Evolutionary conservation across 1,140 invertebrate species (phyloP).

Genomic region (Drosophila littoralis): DNA sequence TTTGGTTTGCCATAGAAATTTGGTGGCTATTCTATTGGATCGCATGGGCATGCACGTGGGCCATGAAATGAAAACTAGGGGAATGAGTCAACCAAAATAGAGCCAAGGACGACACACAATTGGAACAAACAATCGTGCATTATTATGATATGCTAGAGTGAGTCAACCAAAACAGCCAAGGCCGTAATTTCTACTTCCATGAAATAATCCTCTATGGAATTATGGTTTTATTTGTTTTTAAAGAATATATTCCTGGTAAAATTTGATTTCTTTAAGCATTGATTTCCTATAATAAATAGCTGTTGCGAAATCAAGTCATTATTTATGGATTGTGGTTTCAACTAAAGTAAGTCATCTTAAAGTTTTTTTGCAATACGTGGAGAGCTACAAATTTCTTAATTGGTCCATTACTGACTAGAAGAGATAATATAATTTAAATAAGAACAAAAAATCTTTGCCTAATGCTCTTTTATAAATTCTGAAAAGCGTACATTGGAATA

Average conservation of each 20-base stretch:
- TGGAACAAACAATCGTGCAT: conserved; percentile 74
- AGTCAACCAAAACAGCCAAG: conserved; percentile 50
- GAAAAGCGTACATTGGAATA: too few species aligned
- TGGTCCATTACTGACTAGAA: neutral
- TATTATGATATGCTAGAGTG: conserved; percentile 65
- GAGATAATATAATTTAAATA: too few species aligned
- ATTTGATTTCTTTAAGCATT: conserved; percentile 1
- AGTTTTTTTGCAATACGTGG: neutral
- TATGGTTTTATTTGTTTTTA: conserved; percentile 17
- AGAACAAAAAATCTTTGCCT: too few species aligned
- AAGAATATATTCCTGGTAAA: conserved; percentile 10
- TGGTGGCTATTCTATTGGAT: conserved; percentile 63
- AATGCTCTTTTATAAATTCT: too few species aligned
- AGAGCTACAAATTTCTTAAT: neutral
- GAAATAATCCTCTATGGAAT: conserved; percentile 47
- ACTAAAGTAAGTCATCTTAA: neutral
- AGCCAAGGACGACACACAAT: conserved; percentile 67
- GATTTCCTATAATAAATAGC: conserved; percentile 9
- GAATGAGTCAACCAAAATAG: conserved; percentile 73
- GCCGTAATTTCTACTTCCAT: conserved; percentile 53
- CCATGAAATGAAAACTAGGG: conserved; percentile 57
- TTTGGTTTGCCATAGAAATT: conserved; percentile 70
- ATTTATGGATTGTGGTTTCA: neutral
- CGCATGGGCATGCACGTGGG: conserved; percentile 72
- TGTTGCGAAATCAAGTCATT: conserved; percentile 21